A percentile compares a stretch with the other conserved stretches of the same genome.
These are phyloP conservation scores for Amorpha juglandis DNA, from an alignment of 2,888 invertebrate species.

Conservation along the genomic window DNA sequence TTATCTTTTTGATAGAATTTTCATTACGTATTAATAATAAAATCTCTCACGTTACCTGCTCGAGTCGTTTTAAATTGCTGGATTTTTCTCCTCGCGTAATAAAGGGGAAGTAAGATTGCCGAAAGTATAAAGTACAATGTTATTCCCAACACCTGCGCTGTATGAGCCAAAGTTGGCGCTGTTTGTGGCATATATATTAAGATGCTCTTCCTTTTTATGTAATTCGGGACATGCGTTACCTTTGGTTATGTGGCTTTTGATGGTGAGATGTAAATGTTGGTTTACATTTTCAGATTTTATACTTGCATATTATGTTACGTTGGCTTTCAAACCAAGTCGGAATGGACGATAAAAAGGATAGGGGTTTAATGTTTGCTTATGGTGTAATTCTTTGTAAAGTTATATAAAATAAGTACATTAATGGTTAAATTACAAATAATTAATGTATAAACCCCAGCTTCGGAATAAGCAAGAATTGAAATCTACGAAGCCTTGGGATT, in stretches of 20 bases:
- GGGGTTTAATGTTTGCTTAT: no score
- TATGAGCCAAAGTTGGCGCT: background rate
- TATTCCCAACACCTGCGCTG: background rate
- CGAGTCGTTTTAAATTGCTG: background rate
- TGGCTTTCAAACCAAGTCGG: no score
- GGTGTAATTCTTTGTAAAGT: no score
- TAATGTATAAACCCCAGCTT: background rate
- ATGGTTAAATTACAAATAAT: no score
- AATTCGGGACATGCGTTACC: background rate
- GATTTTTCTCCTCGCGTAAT: background rate
- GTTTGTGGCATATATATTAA: background rate
- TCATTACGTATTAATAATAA: slow-evolving; percentile 25
- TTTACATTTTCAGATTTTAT: no score
- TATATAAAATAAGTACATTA: no score
- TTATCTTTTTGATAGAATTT: slow-evolving; percentile 40
- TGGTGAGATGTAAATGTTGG: background rate
- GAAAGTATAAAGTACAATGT: slow-evolving; percentile 4
- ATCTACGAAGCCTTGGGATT: background rate
- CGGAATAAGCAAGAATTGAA: background rate
- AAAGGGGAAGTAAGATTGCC: slow-evolving; percentile 3
- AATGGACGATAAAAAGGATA: no score
- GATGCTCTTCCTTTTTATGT: background rate
- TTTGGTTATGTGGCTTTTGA: background rate
- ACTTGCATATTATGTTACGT: no score
- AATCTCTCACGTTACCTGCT: background rate